Evolutionary conservation across 2,113 vertebrate species (phyloP), one percentile per base, ranked within the genome.

Genomic region (Cyanoderma ruficeps): DNA sequence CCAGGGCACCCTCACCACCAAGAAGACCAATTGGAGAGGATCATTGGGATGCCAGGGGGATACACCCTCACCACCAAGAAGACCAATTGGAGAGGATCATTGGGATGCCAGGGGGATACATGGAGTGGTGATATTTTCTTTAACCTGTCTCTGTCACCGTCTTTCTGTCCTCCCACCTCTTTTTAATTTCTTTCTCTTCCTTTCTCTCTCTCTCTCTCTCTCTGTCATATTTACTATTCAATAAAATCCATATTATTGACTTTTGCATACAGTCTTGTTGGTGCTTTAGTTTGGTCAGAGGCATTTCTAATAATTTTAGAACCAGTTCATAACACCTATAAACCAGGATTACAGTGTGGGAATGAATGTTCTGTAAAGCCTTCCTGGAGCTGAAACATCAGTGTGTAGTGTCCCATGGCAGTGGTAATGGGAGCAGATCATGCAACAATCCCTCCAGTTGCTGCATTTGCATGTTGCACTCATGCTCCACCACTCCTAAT

Each of bases 331-430:
- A 37, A 21, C 21, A 31, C 33, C 24, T 47, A 31, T 69, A 90
- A 57, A 39, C 13, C n/a, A 78, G 50, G 60, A 65, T 16, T 81
- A 16, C 21, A 41, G 9, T 2, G 2, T 22, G 31, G 50, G n/a
- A 89, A 8, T 39, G 6, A 56, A 24, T 75, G 47, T 53, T 78
- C n/a, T 82, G 8, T 49, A 41, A 49, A 69, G 27, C 50, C 30
- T 84, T 55, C 30, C 6, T 69, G 30, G 19, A 55, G 12, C 15
- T 72, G 37, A 81, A 35, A 60, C 24, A 23, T 30, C 42, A 81
- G 21, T 39, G 13, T 2, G 3, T 27, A 18, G 15, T 52, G 30
- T 85, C 13, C 50, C 55, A n/a, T 0, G 0, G 22, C 12, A 21
- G 19, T 49, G 41, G 15, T 39, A 56, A 78, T 28, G 18, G 42